Evolutionary conservation across 2,888 invertebrate species (phyloP).

Genomic region (Dilophus febrilis): DNA sequence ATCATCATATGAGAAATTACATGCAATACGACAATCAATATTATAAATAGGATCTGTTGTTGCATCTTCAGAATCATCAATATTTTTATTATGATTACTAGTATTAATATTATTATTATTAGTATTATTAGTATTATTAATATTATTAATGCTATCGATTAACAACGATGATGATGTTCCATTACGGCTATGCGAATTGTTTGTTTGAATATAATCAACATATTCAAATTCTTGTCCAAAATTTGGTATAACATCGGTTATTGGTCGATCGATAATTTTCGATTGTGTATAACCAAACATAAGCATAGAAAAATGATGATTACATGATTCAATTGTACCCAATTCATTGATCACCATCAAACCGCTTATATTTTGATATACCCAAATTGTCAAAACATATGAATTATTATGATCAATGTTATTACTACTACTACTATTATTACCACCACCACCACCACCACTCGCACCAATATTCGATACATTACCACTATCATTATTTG

Average conservation of each 20-base stretch:
- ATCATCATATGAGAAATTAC: too few species aligned
- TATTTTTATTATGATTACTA: conserved; percentile 36
- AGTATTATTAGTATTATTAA: too few species aligned
- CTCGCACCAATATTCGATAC: conserved; percentile 9
- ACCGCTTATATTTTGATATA: conserved; percentile 46
- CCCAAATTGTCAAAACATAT: conserved; percentile 26
- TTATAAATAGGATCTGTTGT: conserved; percentile 15
- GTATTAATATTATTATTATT: too few species aligned
- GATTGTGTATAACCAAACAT: conserved; percentile 44
- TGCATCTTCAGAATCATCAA: conserved; percentile 29
- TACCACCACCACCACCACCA: too few species aligned
- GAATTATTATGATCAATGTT: conserved; percentile 9
- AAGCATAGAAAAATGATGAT: conserved; percentile 46
- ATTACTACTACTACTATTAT: too few species aligned
- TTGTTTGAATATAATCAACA: conserved; percentile 27
- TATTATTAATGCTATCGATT: too few species aligned
- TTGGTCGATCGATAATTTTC: conserved; percentile 39
- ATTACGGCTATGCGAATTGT: conserved; percentile 28
- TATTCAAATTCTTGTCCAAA: conserved; percentile 41
- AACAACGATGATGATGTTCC: conserved; percentile 36
- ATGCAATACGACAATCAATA: too few species aligned
- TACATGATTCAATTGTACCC: conserved; percentile 45
- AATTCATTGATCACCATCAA: conserved; percentile 42
- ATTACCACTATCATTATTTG: too few species aligned
- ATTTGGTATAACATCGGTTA: conserved; percentile 40